Evolutionary conservation across 2,888 invertebrate species (phyloP).

Genomic region (Temnothorax rugatulus): DNA sequence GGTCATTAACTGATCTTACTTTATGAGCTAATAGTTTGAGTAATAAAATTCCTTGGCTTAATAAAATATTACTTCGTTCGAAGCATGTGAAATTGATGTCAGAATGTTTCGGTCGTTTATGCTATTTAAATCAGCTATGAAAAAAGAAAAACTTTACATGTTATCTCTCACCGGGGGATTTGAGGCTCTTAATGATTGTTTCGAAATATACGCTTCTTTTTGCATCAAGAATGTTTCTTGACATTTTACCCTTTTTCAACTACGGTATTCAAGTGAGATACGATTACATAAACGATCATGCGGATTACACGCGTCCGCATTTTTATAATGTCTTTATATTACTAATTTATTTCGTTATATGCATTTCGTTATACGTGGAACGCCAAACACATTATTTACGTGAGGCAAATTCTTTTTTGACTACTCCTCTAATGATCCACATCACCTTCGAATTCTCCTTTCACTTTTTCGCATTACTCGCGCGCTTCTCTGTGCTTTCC

Average conservation of each 20-base stretch:
- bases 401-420: neutral
- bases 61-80: neutral
- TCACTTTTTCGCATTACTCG: slow-evolving; percentile 21
- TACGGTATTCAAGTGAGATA: neutral
- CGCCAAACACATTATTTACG: slow-evolving; percentile 9
- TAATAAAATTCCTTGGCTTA: neutral
- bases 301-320: slow-evolving; percentile 1
- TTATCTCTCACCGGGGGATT: slow-evolving; percentile 19
- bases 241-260: slow-evolving; percentile 36
- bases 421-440: slow-evolving; percentile 1
- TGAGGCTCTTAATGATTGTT: slow-evolving; percentile 35
- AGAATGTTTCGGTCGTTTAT: slow-evolving; percentile 3
- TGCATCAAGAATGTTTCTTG: slow-evolving; percentile 25
- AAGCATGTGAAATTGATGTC: neutral
- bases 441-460: slow-evolving; percentile 27
- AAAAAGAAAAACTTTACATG: neutral
- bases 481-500: neutral
- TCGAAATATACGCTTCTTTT: slow-evolving; percentile 35
- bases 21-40: neutral
- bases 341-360: slow-evolving; percentile 14
- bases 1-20: neutral
- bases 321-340: neutral
- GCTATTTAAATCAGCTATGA: slow-evolving; percentile 12
- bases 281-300: slow-evolving; percentile 27
- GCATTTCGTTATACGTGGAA: neutral